Base-by-base conservation (phyloP, 2,113 vertebrate genomes). In the Phrynosoma blainvillii region DNA sequence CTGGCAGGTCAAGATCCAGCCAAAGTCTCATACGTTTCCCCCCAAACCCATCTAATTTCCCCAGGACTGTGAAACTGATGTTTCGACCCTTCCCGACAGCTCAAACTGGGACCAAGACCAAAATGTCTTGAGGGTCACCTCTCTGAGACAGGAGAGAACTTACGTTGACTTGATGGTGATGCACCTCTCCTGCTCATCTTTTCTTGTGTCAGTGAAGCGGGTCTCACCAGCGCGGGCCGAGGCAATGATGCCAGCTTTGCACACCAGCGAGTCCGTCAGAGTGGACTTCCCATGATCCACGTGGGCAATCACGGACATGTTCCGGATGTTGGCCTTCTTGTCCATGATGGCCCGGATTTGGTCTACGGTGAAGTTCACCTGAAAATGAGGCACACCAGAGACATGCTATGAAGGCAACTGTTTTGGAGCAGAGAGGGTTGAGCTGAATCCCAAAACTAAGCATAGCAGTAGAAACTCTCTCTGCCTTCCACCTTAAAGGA, bases 271-370 rank as follows among this genome's bases (percentile, higher is more conserved):
- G 93, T 99, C 98, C 0, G 98, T 99, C 94, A 99, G 88, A 2
- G 98, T 99, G 84, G 98, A 99, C 88, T 99, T 99, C 88, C 98
- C 98, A 0, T 99, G 98, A 91, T 99, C 99, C 13, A 99, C 98
- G 0, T 99, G 98, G 21, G 98, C 98, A 18, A 99, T 99, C 94
- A 99, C 99, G 0, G 99, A 99, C 99, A 99, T 99, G 97, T 99
- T 99, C 80, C 98, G 97, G 96, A 99, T 99, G 95, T 99, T 99
- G 94, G 98, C 97, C 97, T 99, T 99, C 89, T 98, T 99, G 98
- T 99, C 98, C 98, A 99, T 99, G 96, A 99, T 99, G 96, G 96
- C 95, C 97, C 98, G 97, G 96, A 99, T 99, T 97, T 99, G 98
- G 94, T 99, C 98, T 93, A 99, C 97, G 0, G 98, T 99, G 95